phyloP scores from a whole-genome alignment of 2,797 vertebrate genomes.

The Xenops minutus region DNA sequence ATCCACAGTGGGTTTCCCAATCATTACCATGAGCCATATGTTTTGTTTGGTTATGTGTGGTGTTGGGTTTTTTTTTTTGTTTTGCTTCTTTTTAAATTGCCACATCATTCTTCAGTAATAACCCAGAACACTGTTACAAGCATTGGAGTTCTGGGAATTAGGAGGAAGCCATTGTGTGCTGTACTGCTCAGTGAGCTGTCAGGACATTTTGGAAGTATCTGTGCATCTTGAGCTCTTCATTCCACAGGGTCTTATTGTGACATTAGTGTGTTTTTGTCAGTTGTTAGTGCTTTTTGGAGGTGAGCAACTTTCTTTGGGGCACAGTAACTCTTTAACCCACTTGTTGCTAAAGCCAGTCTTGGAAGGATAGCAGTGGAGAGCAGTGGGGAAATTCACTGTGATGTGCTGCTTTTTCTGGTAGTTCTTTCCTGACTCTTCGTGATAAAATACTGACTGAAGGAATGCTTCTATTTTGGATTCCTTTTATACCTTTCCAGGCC shows the following conservation, averaged over 20 bases:
- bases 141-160: not conserved
- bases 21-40: not conserved
- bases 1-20: slow-evolving; percentile 16
- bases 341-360: not conserved
- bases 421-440: not conserved
- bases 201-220: slow-evolving; percentile 12
- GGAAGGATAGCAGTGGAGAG: not conserved
- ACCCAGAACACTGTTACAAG: not conserved
- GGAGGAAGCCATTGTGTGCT: slow-evolving; percentile 14
- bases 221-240: not conserved
- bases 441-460: not conserved
- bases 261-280: not conserved
- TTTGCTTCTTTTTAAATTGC: not conserved
- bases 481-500: not conserved
- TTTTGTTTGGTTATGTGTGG: not conserved
- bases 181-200: slow-evolving; percentile 23
- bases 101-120: not conserved
- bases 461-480: not conserved
- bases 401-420: not conserved
- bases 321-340: not conserved
- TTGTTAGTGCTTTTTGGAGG: not conserved
- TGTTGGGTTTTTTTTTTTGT: not conserved
- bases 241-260: not conserved
- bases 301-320: not conserved
- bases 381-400: not conserved